Evolutionary conservation across 1,140 invertebrate species (phyloP), one percentile per base, ranked within the genome.

Genomic region (Zophobas morio): DNA sequence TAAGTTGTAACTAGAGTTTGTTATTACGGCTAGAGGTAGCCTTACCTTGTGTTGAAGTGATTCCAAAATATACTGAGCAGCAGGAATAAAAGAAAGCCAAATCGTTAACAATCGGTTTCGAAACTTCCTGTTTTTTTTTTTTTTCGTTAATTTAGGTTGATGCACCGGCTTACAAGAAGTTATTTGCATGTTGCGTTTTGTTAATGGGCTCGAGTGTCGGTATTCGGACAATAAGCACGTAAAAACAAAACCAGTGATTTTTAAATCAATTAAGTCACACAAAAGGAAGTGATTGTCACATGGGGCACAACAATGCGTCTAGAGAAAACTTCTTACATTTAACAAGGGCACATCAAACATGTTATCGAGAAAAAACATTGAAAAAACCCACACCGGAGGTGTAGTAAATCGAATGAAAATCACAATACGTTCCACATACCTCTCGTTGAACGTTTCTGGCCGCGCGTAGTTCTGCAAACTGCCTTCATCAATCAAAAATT

Each of bases 31-130:
- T 78, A 74, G 60, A 60, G 20, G 33, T 42, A 83, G 83, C 92
- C 95, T 96, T 96, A 97, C 96, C 96, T 97, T 92, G 95, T 94
- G 88, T 96, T 96, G 94, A 97, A 97, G 93, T 96, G 95, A 92
- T 96, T 97, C 96, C 96, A 97, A 94, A 97, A 96, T 89, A 96
- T 94, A 95, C 95, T 96, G 94, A 92, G 92, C 91, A 93, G 92
- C 91, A 91, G 86, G 87, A 89, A 89, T 87, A 88, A 90, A 89
- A 80, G 63, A 80, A 84, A 80, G 71, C 77, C 72, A 80, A 73
- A 75, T 71, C 6, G 76, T 77, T 78, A 77, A 54, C 42, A 56
- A 42, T 49, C 53, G 53, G 46, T 73, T 56, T 42, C 37, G 60
- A 77, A 37, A 20, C 20, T 20, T 20, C 20, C 20, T 20, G 20